These are phyloP conservation scores for Alca torda DNA, from an alignment of 2,797 vertebrate species.

Conservation along the genomic window DNA sequence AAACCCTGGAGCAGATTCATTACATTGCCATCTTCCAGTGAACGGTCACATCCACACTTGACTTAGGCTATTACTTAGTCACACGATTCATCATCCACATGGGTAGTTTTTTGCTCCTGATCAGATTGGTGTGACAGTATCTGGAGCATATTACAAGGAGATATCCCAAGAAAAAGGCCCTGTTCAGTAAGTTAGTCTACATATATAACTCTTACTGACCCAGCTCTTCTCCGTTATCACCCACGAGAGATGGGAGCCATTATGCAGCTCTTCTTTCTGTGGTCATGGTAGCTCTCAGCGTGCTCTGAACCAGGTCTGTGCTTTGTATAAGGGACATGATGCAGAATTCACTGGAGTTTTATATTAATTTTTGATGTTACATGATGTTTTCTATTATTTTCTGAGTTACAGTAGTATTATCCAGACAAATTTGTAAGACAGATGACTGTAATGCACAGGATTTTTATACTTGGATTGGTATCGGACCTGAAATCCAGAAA, in stretches of 20 bases:
- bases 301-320: neutral
- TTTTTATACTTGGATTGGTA: neutral
- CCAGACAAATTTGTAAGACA: neutral
- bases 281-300: neutral
- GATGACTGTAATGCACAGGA: neutral
- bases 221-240: neutral
- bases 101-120: neutral
- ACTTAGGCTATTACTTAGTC: neutral
- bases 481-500: neutral
- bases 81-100: conserved; percentile 28
- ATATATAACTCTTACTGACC: neutral
- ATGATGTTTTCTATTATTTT: neutral
- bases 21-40: conserved; percentile 4
- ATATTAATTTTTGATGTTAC: neutral
- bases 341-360: neutral
- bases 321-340: neutral
- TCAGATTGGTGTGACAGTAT: neutral
- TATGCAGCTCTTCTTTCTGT: neutral
- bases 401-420: neutral
- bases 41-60: neutral
- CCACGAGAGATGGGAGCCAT: neutral
- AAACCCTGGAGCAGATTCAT: conserved; percentile 42
- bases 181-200: neutral
- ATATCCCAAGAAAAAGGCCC: neutral
- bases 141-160: neutral